Conservation (phyloP, 1,140 invertebrate genomes). For the Drosophila paulistorum region DNA sequence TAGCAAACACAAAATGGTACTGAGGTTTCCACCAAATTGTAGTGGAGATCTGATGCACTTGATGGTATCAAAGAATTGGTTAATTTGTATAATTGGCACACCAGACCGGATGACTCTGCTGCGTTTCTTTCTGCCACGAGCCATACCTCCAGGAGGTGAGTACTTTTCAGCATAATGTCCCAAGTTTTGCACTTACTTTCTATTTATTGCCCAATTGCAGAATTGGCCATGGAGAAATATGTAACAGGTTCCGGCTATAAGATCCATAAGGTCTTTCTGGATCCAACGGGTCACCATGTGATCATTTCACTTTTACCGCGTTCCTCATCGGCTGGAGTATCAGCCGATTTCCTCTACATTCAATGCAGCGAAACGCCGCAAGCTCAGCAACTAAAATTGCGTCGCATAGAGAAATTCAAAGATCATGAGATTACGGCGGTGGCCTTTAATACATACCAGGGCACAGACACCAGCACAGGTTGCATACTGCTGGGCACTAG, state of each 20-base stretch:
- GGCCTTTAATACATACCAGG: conserved; percentile 93
- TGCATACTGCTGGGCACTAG: conserved; percentile 95
- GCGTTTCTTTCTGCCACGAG: conserved; percentile 91
- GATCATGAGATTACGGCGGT: conserved; percentile 95
- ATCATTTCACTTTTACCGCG: conserved; percentile 89
- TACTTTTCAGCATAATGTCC: background rate
- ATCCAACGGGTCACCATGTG: conserved; percentile 93
- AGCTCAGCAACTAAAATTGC: conserved; percentile 84
- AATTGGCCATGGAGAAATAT: conserved; percentile 86
- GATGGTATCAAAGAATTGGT: conserved; percentile 91
- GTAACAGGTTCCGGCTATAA: conserved; percentile 84
- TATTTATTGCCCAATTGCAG: conserved; percentile 63
- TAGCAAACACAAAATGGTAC: conserved; percentile 90
- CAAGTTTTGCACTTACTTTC: background rate
- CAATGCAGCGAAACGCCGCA: conserved; percentile 85
- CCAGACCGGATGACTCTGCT: conserved; percentile 91
- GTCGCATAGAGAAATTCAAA: conserved; percentile 86
- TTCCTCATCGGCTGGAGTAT: conserved; percentile 84
- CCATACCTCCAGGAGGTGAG: conserved; percentile 90
- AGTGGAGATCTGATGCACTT: conserved; percentile 88
- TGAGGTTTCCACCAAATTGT: conserved; percentile 87
- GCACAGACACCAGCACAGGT: conserved; percentile 88
- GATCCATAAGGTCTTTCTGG: conserved; percentile 90
- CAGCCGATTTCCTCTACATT: conserved; percentile 92
- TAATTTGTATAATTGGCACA: conserved; percentile 93